Evolutionary conservation across 2,113 vertebrate species (phyloP), one percentile per base, ranked within the genome.

Genomic region (Lontra canadensis): DNA sequence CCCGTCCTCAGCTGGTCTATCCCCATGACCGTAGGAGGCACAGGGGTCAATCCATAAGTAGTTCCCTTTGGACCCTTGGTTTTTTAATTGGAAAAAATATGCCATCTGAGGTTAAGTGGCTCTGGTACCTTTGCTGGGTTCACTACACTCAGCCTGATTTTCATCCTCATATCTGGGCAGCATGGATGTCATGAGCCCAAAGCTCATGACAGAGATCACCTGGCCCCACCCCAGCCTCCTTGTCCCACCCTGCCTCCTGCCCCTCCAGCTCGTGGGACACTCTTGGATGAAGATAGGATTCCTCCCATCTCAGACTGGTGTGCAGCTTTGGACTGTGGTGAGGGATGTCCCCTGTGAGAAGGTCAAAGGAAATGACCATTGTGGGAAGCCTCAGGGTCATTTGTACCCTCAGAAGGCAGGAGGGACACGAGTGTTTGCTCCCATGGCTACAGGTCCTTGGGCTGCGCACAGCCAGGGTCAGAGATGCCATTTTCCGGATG

Each of bases 281-380:
- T 63, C 29, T 26, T 5, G 39, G 52, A 44, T 39, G 26, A 49
- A 87, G 89, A 34, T 11, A 1, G 52, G 63, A 9, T 36, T n/a
- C 26, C 59, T 10, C 1, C 1, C 0, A 4, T 10, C 39, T 18
- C 17, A 1, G 12, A 78, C 6, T 12, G 49, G 21, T 18, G 0
- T 2, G 36, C 3, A 26, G 26, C 83, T 52, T 31, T 29, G 55
- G 52, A 42, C 7, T 17, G 74, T 76, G 76, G 65, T 2, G 44
- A 81, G 42, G 14, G 42, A 29, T 67, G 34, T 31, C 18, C 49
- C 63, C 57, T 25, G 39, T n/a, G 88, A 71, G 85, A 63, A 17
- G 20, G 44, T 15, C 13, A 9, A 11, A 34, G 63, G 52, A 42
- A 2, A 31, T 21, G 88, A 20, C 81, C 7, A 0, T 4, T 3